Conservation (phyloP, 1,140 invertebrate species). For the Phthorimaea operculella region DNA sequence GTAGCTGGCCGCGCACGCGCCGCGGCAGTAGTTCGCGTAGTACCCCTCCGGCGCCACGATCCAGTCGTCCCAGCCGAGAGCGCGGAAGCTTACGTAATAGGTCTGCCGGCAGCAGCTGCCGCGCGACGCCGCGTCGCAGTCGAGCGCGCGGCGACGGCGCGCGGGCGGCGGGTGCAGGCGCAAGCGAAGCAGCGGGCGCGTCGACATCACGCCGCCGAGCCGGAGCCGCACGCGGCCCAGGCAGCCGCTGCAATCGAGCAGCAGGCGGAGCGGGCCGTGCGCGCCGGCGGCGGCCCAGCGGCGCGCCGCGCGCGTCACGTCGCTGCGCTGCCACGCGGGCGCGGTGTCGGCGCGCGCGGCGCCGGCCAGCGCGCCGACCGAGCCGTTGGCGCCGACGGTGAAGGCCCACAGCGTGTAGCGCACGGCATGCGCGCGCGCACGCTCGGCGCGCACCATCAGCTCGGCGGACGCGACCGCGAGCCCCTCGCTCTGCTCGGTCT, state of each 20-base stretch:
- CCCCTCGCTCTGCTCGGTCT: slow-evolving; percentile 68
- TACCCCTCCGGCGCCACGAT: too few relatives aligned
- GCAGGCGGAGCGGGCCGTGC: too few relatives aligned
- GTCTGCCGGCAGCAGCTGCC: slow-evolving; percentile 91
- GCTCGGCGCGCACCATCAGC: slow-evolving; percentile 68
- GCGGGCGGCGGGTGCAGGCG: too few relatives aligned
- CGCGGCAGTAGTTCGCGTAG: too few relatives aligned
- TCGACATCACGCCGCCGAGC: slow-evolving; percentile 75
- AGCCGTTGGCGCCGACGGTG: too few relatives aligned
- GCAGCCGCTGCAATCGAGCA: too few relatives aligned
- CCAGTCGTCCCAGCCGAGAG: slow-evolving; percentile 94
- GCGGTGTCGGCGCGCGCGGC: slow-evolving; percentile 81
- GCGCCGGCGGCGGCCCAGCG: too few relatives aligned
- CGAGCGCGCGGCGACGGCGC: slow-evolving; percentile 81
- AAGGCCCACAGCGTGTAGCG: slow-evolving; percentile 76
- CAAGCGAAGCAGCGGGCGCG: slow-evolving; percentile 85
- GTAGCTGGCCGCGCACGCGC: too few relatives aligned
- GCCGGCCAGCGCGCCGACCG: slow-evolving; percentile 74
- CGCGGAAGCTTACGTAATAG: slow-evolving; percentile 90
- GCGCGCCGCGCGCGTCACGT: slow-evolving; percentile 13
- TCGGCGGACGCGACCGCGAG: slow-evolving; percentile 78
- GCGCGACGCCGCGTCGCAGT: slow-evolving; percentile 79
- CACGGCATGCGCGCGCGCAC: slow-evolving; percentile 70
- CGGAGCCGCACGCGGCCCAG: slow-evolving; percentile 70
- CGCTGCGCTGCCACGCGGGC: slow-evolving; percentile 23